Conservation (phyloP, 64 coral and sea anemone genomes). For the Actinia equina region DNA sequence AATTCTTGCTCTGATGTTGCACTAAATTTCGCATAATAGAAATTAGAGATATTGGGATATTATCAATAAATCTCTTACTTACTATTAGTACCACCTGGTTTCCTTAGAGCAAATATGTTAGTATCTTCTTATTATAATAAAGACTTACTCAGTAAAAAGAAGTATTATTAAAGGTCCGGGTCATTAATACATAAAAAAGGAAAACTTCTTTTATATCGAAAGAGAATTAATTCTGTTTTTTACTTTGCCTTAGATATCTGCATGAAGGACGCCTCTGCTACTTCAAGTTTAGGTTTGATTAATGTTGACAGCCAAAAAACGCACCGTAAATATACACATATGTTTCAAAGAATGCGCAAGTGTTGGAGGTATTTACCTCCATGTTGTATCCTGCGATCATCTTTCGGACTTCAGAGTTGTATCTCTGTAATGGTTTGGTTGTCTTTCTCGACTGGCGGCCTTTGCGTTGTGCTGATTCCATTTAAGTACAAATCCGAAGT, state of each 20-base stretch:
- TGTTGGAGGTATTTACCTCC: constrained; percentile 13
- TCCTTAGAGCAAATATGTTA: neutral
- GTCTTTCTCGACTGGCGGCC: neutral
- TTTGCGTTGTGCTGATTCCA: neutral
- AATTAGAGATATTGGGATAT: neutral
- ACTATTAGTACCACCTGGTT: neutral
- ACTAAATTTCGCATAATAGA: neutral
- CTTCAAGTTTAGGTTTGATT: neutral
- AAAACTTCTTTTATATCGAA: neutral
- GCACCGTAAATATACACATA: neutral
- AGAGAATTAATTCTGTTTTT: neutral
- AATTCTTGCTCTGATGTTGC: neutral
- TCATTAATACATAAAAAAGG: neutral
- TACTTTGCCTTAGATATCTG: neutral
- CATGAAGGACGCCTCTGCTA: neutral
- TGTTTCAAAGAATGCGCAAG: neutral
- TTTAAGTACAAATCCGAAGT: neutral
- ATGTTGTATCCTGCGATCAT: constrained; percentile 13
- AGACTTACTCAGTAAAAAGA: too few relatives aligned
- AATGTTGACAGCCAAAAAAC: neutral
- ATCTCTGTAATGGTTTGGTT: neutral
- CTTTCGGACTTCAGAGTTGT: neutral
- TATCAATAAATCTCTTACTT: neutral
- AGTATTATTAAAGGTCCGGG: neutral
- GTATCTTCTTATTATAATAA: neutral